Percentiles rank a stretch among this genome's conserved stretches.
Conservation (phyloP, 1,140 invertebrate genomes). For the Augochlora pura region DNA sequence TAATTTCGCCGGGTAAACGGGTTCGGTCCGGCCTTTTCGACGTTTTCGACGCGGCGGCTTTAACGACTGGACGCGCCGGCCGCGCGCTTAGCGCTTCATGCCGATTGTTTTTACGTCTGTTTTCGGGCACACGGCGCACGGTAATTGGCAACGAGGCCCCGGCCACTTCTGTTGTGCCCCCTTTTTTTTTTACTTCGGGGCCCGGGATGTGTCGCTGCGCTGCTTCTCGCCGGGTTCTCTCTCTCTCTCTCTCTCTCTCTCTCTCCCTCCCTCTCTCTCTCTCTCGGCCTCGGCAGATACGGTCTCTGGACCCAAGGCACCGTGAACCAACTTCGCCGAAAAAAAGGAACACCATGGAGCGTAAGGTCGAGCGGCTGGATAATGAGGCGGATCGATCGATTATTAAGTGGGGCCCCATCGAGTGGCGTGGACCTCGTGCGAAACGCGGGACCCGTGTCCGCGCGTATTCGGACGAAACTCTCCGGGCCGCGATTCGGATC, state of each 20-base stretch:
- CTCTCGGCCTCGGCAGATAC: neutral
- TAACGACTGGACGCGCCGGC: constrained; percentile 49
- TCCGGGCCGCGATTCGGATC: too few relatives aligned
- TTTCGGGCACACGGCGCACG: constrained; percentile 54
- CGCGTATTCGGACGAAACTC: too few relatives aligned
- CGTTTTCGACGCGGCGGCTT: constrained; percentile 54
- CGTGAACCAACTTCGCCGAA: constrained; percentile 3
- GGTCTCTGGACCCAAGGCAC: neutral
- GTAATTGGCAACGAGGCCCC: constrained; percentile 49
- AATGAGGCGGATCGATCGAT: neutral
- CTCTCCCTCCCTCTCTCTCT: too few relatives aligned
- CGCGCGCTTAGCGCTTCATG: constrained; percentile 1
- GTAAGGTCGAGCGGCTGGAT: neutral
- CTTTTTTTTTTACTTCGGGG: constrained; percentile 22
- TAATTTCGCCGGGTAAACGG: constrained; percentile 64
- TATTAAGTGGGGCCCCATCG: neutral
- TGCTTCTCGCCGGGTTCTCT: too few relatives aligned
- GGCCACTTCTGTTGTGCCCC: constrained; percentile 1
- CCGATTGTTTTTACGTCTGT: constrained; percentile 57
- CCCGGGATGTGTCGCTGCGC: neutral
- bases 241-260: too few relatives aligned
- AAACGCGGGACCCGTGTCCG: neutral
- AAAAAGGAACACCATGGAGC: neutral
- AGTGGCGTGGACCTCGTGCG: neutral
- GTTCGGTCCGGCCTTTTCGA: constrained; percentile 46